Evolutionary conservation across 2,113 vertebrate species (phyloP).

Genomic region (Saccopteryx bilineata): DNA sequence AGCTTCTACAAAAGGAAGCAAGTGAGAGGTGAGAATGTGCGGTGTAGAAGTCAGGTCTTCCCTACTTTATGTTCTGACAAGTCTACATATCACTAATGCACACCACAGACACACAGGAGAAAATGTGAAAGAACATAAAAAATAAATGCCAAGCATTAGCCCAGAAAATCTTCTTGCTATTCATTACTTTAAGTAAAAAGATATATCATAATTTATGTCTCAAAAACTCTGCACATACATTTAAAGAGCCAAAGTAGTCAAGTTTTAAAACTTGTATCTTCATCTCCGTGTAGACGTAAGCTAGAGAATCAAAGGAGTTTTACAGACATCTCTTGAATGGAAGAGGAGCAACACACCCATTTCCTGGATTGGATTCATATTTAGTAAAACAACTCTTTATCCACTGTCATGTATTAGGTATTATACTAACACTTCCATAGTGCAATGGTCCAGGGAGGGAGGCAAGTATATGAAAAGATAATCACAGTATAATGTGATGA

Average conservation of each 20-base stretch:
- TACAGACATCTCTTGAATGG: not conserved
- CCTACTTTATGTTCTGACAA: not conserved
- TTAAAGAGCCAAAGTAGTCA: constrained; percentile 31
- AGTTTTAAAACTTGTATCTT: not conserved
- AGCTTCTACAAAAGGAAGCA: not conserved
- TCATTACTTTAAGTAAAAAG: not conserved
- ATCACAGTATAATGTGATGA: not conserved
- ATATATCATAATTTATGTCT: not conserved
- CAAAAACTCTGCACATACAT: not conserved
- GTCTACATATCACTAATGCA: not conserved
- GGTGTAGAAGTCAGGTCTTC: not conserved
- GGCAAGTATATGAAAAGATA: not conserved
- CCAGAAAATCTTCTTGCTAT: not conserved
- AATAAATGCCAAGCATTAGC: constrained; percentile 15
- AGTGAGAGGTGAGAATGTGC: not conserved
- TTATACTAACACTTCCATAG: constrained; percentile 2
- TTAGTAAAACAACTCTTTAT: not conserved
- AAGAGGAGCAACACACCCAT: not conserved
- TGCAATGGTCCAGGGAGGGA: not conserved
- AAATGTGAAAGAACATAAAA: not conserved
- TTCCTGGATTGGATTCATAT: not conserved
- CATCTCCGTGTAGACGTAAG: not conserved
- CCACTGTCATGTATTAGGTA: not conserved
- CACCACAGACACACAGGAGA: not conserved
- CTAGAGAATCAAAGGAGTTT: constrained; percentile 1